Conservation (phyloP, 2,797 vertebrate genomes). For the Sciurus carolinensis region DNA sequence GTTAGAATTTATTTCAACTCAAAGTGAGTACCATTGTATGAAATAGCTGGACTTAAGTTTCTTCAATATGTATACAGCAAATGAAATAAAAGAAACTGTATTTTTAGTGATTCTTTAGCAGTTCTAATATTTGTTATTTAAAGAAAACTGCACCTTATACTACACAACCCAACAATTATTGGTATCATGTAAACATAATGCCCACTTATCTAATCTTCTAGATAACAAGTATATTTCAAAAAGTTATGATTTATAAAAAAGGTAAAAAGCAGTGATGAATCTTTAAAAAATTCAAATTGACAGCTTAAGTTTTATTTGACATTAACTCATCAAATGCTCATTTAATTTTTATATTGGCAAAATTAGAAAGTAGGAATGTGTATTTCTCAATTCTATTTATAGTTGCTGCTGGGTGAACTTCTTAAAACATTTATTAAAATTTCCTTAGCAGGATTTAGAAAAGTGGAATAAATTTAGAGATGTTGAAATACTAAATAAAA, state of each 20-base stretch:
- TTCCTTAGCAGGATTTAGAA: neutral
- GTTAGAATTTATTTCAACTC: neutral
- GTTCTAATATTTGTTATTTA: neutral
- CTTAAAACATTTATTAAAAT: constrained; percentile 2
- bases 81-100: neutral
- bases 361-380: neutral
- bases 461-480: neutral
- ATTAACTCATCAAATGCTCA: neutral
- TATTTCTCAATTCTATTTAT: constrained; percentile 1
- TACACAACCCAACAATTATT: neutral
- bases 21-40: neutral
- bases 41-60: neutral
- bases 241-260: neutral
- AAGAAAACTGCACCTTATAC: neutral
- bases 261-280: neutral
- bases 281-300: neutral
- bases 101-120: neutral
- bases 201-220: neutral
- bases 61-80: neutral
- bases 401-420: neutral
- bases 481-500: neutral
- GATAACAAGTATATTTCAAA: neutral
- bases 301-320: neutral
- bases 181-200: neutral
- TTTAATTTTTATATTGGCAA: neutral